Base-by-base conservation (phyloP, 2,888 invertebrate species). In the Lepidochrysops patricia region DNA sequence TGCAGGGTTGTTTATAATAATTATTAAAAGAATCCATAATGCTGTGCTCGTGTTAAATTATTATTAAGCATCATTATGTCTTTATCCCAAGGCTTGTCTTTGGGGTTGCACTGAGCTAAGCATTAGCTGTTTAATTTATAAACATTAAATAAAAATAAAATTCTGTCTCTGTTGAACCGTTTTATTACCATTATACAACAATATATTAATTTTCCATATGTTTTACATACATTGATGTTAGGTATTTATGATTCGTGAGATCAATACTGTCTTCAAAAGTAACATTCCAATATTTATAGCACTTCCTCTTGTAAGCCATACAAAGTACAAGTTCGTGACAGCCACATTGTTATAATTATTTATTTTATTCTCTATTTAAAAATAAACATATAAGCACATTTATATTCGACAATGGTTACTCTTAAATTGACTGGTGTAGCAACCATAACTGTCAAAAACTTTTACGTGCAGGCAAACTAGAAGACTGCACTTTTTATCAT, bases 181-280 rank as follows among this genome's bases (percentile, higher is more conserved):
- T 54, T 32, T 54, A 54, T 54, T 54, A 54, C 54, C 54, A 54
- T 54, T 23, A 54, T 54, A 54, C 54, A 54, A 54, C 54, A 54
- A 54, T 54, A 54, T 54, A 54, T 54, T 54, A 54, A 52, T 54
- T 54, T 54, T 54, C 52, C 54, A 32, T 54, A 54, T 4, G 27
- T 54, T 52, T 54, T 32, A 54, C 29, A 54, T 54, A 54, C 32
- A 15, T 9, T 32, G 54, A 54, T 5, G 32, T 54, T 54, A 54
- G 29, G 32, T 54, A 54, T 54, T 54, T 32, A 32, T 54, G 54
- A 43, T 43, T 54, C 54, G 27, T 54, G 54, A 54, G 54, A 54
- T 54, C 54, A 54, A 54, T 54, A 54, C 54, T 54, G 54, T 54
- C 19, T 19, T 54, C 54, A 54, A 52, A 54, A 54, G 12, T 32